Evolutionary conservation across 2,888 invertebrate genomes (phyloP).

Genomic region (Andrena bucephala): DNA sequence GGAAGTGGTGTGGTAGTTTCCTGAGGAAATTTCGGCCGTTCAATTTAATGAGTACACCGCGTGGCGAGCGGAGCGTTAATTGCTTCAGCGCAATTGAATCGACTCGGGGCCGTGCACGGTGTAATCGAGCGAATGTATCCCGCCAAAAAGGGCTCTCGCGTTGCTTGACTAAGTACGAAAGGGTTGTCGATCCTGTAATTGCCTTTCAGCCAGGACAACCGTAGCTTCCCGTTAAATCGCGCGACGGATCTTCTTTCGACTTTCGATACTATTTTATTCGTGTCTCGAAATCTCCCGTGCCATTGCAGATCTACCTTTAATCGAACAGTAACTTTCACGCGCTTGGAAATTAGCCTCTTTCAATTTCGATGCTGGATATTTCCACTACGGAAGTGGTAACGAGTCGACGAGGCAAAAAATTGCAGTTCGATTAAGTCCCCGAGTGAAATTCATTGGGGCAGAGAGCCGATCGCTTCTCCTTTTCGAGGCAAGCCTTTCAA

Average conservation of each 20-base stretch:
- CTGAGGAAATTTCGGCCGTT: constrained; percentile 42
- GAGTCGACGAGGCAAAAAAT: background rate
- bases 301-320: too few species aligned
- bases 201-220: background rate
- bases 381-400: background rate
- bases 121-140: constrained; percentile 34
- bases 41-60: constrained; percentile 43
- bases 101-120: constrained; percentile 18
- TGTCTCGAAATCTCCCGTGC: too few species aligned
- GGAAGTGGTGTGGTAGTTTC: constrained; percentile 1
- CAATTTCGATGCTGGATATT: background rate
- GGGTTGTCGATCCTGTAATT: constrained; percentile 4
- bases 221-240: background rate
- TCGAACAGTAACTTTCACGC: too few species aligned
- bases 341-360: too few species aligned
- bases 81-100: constrained; percentile 39
- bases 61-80: constrained; percentile 40
- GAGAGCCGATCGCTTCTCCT: constrained; percentile 9
- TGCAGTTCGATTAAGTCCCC: constrained; percentile 5
- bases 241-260: background rate
- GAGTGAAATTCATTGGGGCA: background rate
- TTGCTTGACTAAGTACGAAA: background rate
- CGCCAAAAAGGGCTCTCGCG: constrained; percentile 11
- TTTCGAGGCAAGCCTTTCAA: constrained; percentile 9
- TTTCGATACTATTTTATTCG: background rate